Conservation (phyloP, 1,140 invertebrate genomes). For the Melitaea cinxia region DNA sequence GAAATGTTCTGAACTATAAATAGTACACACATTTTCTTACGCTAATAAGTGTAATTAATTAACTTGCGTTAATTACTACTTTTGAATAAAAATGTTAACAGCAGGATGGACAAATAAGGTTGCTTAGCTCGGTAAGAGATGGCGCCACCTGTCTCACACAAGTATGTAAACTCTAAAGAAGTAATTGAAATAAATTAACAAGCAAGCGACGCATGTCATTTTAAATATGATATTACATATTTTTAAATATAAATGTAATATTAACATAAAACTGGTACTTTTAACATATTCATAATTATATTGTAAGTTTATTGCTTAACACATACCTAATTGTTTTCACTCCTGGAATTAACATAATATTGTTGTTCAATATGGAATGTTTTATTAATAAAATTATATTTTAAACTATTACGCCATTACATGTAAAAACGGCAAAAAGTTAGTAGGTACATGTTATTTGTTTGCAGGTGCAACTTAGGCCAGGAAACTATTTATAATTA, state of each 20-base stretch:
- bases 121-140: conserved; percentile 32
- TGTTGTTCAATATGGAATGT: not conserved
- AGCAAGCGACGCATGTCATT: conserved; percentile 1
- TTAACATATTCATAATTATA: not conserved
- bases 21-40: not conserved
- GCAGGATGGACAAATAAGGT: not conserved
- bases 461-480: conserved; percentile 23
- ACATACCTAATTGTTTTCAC: too few species aligned
- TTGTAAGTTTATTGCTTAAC: not conserved
- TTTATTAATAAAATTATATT: conserved; percentile 20
- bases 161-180: conserved; percentile 2
- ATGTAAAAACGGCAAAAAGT: not conserved
- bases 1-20: not conserved
- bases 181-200: conserved; percentile 7
- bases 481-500: conserved; percentile 36
- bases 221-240: too few species aligned
- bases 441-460: conserved; percentile 8
- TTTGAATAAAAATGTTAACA: not conserved
- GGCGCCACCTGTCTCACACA: conserved; percentile 41
- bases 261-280: not conserved
- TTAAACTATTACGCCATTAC: conserved; percentile 7
- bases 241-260: not conserved
- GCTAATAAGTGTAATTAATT: conserved; percentile 6
- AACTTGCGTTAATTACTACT: not conserved
- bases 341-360: not conserved